Conservation (phyloP, 2,113 vertebrate species). For the Leuciscus idus region DNA sequence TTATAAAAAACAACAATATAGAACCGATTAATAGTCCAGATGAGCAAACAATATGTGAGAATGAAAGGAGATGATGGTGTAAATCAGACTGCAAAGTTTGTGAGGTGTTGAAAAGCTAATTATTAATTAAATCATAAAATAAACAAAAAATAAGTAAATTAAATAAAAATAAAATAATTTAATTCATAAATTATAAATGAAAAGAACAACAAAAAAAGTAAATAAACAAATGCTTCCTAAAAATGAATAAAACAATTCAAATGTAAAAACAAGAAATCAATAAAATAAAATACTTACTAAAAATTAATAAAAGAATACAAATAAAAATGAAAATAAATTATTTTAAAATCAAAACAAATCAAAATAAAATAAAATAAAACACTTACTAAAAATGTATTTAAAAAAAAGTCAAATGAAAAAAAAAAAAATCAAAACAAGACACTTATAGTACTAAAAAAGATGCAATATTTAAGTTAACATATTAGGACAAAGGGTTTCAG, state of each 20-base stretch:
- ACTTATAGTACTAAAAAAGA: too few relatives aligned
- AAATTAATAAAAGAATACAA: too few relatives aligned
- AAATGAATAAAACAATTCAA: too few relatives aligned
- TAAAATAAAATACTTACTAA: not conserved
- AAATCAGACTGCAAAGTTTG: not conserved
- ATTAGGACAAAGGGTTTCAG: not conserved
- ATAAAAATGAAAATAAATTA: not conserved
- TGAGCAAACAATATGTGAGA: not conserved
- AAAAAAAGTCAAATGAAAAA: too few relatives aligned
- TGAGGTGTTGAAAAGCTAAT: not conserved
- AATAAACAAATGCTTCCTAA: too few relatives aligned
- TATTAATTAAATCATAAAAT: too few relatives aligned
- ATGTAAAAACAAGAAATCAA: too few relatives aligned
- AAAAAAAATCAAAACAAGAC: too few relatives aligned
- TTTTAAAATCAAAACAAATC: not conserved
- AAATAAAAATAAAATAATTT: not conserved
- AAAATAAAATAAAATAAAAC: not conserved
- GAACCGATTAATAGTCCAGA: not conserved
- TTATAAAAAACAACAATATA: accelerated
- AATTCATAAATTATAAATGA: too few relatives aligned
- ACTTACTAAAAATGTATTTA: too few relatives aligned
- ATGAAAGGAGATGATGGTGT: not conserved
- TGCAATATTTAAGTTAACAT: too few relatives aligned
- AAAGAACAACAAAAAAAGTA: too few relatives aligned
- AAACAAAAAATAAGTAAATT: not conserved